A percentile compares a stretch with the other conserved stretches of the same genome.
Conservation (phyloP, 1,140 invertebrate species). For the Ridgeia piscesae region DNA sequence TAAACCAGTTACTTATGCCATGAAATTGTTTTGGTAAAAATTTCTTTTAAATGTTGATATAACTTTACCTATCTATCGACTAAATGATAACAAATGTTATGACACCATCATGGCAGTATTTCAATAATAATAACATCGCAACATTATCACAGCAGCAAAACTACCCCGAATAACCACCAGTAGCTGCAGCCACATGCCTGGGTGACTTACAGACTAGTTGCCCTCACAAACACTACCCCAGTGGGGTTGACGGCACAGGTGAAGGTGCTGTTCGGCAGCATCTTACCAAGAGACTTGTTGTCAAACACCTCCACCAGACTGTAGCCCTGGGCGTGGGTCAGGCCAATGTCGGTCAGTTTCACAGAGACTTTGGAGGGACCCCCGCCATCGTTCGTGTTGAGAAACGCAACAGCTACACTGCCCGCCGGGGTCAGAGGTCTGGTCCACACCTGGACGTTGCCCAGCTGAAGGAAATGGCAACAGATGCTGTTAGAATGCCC, state of each 20-base stretch:
- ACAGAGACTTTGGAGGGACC: constrained; percentile 24
- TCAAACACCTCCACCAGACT: constrained; percentile 69
- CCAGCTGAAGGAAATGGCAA: constrained; percentile 20
- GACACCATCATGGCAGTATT: too few species aligned
- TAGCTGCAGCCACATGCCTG: too few species aligned
- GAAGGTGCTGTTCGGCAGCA: constrained; percentile 82
- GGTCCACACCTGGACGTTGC: constrained; percentile 40
- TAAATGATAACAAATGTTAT: too few species aligned
- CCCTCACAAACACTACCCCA: constrained; percentile 59
- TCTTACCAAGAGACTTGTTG: constrained; percentile 63
- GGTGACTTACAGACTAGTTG: constrained; percentile 4
- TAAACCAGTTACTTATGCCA: too few species aligned
- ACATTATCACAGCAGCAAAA: too few species aligned
- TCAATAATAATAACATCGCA: too few species aligned
- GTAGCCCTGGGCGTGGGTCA: constrained; percentile 77
- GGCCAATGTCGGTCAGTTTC: constrained; percentile 73
- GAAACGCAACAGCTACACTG: constrained; percentile 39
- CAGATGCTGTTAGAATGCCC: not conserved
- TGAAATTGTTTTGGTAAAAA: too few species aligned
- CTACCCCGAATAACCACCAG: too few species aligned
- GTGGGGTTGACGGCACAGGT: constrained; percentile 93
- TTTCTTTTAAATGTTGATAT: too few species aligned
- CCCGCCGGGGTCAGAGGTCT: constrained; percentile 37
- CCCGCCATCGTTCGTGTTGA: constrained; percentile 40
- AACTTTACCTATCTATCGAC: too few species aligned